phyloP scores from a whole-genome alignment of 2,113 vertebrate genomes.

The Hippopotamus amphibius region DNA sequence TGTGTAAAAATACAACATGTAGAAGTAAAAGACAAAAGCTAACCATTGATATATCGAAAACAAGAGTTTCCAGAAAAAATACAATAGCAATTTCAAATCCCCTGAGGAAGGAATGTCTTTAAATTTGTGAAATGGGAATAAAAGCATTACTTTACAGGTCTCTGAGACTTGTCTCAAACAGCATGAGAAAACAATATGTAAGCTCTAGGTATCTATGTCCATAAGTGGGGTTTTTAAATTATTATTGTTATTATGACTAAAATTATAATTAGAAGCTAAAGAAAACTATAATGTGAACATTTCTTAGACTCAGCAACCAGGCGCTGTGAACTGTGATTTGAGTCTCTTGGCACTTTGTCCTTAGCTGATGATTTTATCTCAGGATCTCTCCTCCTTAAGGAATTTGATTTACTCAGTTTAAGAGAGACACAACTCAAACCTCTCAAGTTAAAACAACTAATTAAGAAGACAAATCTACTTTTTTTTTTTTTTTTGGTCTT shows the following conservation, averaged over 20 bases:
- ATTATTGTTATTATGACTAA: not conserved
- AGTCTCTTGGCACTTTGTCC: not conserved
- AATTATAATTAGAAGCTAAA: not conserved
- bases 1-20: not conserved
- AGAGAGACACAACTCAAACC: not conserved
- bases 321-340: not conserved
- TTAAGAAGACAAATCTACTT: not conserved
- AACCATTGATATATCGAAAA: not conserved
- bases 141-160: not conserved
- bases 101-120: not conserved
- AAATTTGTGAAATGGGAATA: not conserved
- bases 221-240: not conserved
- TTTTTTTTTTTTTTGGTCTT: not conserved
- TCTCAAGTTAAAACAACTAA: not conserved
- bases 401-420: not conserved
- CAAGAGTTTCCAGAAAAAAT: not conserved
- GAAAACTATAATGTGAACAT: not conserved
- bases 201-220: not conserved
- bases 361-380: not conserved
- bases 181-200: not conserved
- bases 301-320: not conserved
- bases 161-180: not conserved
- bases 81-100: not conserved
- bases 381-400: not conserved
- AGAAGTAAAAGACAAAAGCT: not conserved